Conservation (phyloP, 2,797 vertebrate species). For the Neomorphus geoffroyi region DNA sequence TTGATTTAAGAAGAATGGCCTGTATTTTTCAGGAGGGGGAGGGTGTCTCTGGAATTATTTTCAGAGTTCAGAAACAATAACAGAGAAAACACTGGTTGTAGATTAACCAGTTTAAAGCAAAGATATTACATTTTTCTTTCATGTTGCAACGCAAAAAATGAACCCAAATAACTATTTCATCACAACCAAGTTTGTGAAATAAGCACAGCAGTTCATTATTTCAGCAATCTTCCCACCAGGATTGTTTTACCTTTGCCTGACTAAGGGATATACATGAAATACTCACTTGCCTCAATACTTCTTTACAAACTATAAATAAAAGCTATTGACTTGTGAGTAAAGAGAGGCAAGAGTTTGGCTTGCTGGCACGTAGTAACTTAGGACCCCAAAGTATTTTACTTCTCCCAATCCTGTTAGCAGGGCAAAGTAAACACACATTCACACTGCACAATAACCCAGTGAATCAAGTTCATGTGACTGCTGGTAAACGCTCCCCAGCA, state of each 20-base stretch:
- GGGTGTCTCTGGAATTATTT: neutral
- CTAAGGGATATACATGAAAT: neutral
- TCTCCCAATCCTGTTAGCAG: constrained; percentile 21
- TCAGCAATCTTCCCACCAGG: neutral
- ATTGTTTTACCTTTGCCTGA: neutral
- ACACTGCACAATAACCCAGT: neutral
- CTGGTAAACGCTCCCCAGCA: neutral
- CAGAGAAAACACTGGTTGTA: neutral
- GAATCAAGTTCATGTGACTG: constrained; percentile 29
- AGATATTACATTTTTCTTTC: neutral
- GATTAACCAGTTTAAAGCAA: neutral
- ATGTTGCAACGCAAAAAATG: neutral
- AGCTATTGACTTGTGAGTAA: neutral
- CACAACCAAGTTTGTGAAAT: neutral
- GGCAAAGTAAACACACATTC: neutral
- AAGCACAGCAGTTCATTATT: neutral
- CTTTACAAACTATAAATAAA: neutral
- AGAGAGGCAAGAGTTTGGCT: neutral
- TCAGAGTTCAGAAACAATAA: neutral
- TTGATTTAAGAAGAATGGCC: neutral
- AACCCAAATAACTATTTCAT: neutral
- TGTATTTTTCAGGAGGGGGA: neutral
- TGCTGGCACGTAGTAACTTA: neutral
- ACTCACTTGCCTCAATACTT: neutral
- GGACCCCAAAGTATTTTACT: neutral